Base-by-base conservation (phyloP, 2,113 vertebrate genomes). In the Genyomyrus donnyi region DNA sequence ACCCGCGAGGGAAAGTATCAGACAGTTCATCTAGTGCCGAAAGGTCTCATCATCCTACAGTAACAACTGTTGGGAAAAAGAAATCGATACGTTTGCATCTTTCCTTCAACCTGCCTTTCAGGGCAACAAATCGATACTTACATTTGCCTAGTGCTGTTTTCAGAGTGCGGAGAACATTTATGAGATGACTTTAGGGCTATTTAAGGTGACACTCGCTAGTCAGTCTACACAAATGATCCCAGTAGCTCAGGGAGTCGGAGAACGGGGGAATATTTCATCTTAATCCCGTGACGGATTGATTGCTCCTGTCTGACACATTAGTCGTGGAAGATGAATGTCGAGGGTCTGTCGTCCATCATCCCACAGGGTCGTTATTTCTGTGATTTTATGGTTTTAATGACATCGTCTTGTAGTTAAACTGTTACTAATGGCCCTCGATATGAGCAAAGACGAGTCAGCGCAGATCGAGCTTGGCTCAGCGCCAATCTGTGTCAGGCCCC, bases 71-170 rank as follows among this genome's bases (percentile, higher is more conserved):
- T 24, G 19, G 49, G 24, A 19, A 56, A 87, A 27, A 53, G 27
- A 35, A 53, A 56, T 87, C 85, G 5, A 87, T 87, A 87, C 0
- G 49, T 39, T 53, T 53, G 49, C n/a, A 50, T 87, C 27, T 15
- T 87, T 49, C 27, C 31, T 42, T 87, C 85, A 87, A 56, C 50
- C 50, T 87, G 50, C 50, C 85, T 87, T 53, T 87, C 35, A 53
- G 15, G 85, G 85, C 35, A 17, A 39, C n/a, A 53, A 87, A 48
- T 87, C 85, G 50, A 53, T 87, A 52, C 13, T 35, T 56, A 53
- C 50, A 52, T 87, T 87, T 87, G 19, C 85, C n/a, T 31, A 31
- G 27, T 31, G 5, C 50, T 48, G 39, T 87, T 87, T 53, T 35
- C 49, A 52, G 50, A 87, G 56, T 52, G n/a, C 85, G 15, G 31